Base-by-base conservation (phyloP, 1,140 invertebrate genomes). In the Aphelenchoides avenae region DNA sequence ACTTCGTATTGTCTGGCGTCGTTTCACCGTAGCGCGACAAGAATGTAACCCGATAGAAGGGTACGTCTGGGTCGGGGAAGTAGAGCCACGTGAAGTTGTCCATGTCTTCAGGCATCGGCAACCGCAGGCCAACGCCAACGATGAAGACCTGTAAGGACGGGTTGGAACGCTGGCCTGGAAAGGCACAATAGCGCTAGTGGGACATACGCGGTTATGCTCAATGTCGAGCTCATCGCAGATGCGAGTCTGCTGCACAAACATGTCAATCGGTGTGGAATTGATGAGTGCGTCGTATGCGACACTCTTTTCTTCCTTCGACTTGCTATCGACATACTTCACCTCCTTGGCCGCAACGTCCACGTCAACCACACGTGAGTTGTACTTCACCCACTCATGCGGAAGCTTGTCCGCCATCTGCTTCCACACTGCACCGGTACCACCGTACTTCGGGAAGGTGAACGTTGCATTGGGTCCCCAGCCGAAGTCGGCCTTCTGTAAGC, bases 31-130 rank as follows among this genome's bases (percentile, higher is more conserved):
- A 68, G 5, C 64, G 13, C 5, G 5, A 22, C 4, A 5, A 60
- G 47, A 77, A 76, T 5, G 75, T 76, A 18, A 77, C 71, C 29
- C 73, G 66, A 48, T 76, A 76, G 57, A 76, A 76, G 29, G 75
- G 75, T 52, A 76, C 75, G 18, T 61, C 52, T 11, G 54, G 66
- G 43, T 77, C 76, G 37, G 74, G 73, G 48, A 76, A 76, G 51
- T 76, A 76, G 24, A 76, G 57, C 74, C 74, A 76, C 20, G 75
- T 77, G 64, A 70, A 74, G 22, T 57, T 61, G 51, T 68, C 56
- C 24, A 56, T 62, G 46, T 39, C 57, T 52, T 71, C 62, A 24
- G 75, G 68, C 55, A 76, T 71, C 41, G 75, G 73, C 20, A 71
- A 49, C 24, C 65, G 49, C 31, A 77, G 50, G 7, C 74, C 74